A percentile compares a stretch with the other conserved stretches of the same genome.
Conservation (phyloP, 2,888 invertebrate genomes). For the Elegia similella region DNA sequence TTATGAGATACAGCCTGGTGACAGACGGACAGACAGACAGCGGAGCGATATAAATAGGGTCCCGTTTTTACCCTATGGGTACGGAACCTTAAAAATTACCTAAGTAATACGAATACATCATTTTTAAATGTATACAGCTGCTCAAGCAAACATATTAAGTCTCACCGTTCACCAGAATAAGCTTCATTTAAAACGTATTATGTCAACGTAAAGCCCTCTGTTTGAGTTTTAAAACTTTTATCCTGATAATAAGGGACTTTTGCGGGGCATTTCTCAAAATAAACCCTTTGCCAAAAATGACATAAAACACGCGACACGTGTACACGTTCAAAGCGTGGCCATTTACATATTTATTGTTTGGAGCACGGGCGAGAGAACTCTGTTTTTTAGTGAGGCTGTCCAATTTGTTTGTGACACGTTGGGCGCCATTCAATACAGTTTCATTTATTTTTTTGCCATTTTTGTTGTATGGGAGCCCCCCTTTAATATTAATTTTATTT, state of each 20-base stretch:
- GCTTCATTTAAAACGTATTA: not conserved
- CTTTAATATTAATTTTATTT: too few relatives aligned
- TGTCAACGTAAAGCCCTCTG: not conserved
- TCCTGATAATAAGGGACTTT: not conserved
- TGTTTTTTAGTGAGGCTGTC: not conserved
- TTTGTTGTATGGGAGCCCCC: too few relatives aligned
- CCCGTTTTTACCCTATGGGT: too few relatives aligned
- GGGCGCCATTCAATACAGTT: conserved; percentile 7
- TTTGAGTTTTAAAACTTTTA: not conserved
- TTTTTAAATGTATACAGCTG: not conserved
- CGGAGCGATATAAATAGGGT: too few relatives aligned
- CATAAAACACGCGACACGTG: not conserved
- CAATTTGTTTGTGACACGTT: conserved; percentile 13
- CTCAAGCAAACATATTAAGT: not conserved
- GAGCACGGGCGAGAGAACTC: not conserved
- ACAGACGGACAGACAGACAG: too few relatives aligned
- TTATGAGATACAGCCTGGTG: too few relatives aligned
- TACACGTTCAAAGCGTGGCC: not conserved
- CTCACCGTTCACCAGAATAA: not conserved
- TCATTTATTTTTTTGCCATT: not conserved
- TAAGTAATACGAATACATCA: too few relatives aligned
- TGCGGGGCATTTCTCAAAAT: not conserved
- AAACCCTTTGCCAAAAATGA: not conserved
- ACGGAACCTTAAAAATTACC: too few relatives aligned
- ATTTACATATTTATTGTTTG: conserved; percentile 7